Evolutionary conservation across 1,140 invertebrate species (phyloP).

Genomic region (Arctopsyche grandis): DNA sequence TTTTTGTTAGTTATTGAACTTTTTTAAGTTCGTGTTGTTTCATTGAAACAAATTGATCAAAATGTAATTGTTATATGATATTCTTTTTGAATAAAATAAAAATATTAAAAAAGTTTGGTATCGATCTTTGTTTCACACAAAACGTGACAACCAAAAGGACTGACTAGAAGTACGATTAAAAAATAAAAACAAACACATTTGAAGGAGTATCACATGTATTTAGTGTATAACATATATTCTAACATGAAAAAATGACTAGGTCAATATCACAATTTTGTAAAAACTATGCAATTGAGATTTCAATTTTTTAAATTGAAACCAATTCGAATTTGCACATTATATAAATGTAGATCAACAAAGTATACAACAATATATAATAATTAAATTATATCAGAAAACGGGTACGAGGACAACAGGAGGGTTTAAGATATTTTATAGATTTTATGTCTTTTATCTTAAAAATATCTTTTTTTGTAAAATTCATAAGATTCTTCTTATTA

Average conservation of each 20-base stretch:
- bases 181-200: slow-evolving; percentile 9
- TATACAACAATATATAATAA: not conserved
- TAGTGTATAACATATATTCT: slow-evolving; percentile 54
- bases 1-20: no score
- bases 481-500: not conserved
- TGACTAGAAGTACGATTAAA: no score
- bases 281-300: slow-evolving; percentile 44
- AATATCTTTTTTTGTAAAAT: not conserved
- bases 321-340: not conserved
- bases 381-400: not conserved
- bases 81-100: no score
- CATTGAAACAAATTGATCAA: no score
- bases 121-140: no score
- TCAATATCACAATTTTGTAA: slow-evolving; percentile 55
- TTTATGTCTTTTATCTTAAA: not conserved
- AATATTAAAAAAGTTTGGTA: no score
- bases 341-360: not conserved
- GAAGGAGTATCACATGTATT: slow-evolving; percentile 54
- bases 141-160: no score
- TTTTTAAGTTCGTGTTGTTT: no score
- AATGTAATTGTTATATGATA: no score
- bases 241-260: slow-evolving; percentile 54
- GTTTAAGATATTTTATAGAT: no score
- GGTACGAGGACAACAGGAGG: no score
- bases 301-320: not conserved